A percentile compares a stretch with the other conserved stretches of the same genome.
Evolutionary conservation across 2,797 vertebrate species (phyloP).

Genomic region (Macrochelys suwanniensis): DNA sequence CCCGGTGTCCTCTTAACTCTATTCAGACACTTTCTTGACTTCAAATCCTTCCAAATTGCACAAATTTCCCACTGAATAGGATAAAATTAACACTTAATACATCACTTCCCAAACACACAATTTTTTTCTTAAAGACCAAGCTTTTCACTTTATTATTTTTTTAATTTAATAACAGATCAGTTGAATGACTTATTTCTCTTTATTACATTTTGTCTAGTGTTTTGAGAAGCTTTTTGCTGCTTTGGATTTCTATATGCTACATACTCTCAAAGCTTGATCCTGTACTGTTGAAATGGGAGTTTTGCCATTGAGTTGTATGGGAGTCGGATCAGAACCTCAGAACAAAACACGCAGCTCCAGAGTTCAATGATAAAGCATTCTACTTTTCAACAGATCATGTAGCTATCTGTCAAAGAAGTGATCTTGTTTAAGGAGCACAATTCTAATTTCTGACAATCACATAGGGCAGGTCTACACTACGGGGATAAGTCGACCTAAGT

Average conservation of each 20-base stretch:
- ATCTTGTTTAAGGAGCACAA: background rate
- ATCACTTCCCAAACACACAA: constrained; percentile 19
- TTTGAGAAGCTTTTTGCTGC: background rate
- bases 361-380: accelerated
- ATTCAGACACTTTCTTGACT: constrained; percentile 10
- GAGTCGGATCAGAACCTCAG: background rate
- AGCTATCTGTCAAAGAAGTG: background rate
- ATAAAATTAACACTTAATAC: background rate
- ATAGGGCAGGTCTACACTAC: no score
- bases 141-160: background rate
- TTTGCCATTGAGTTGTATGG: background rate
- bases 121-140: background rate
- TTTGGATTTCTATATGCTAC: background rate
- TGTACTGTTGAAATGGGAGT: background rate
- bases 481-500: no score
- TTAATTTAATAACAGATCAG: background rate
- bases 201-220: background rate
- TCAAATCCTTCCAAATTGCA: background rate
- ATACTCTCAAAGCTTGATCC: background rate
- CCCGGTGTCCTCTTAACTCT: constrained; percentile 30
- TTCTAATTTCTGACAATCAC: background rate
- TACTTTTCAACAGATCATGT: background rate
- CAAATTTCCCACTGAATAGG: no score
- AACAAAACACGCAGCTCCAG: background rate
- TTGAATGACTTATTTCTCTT: background rate